These are phyloP conservation scores for Butorides virescens DNA, from an alignment of 2,113 vertebrate species.

Conservation along the genomic window DNA sequence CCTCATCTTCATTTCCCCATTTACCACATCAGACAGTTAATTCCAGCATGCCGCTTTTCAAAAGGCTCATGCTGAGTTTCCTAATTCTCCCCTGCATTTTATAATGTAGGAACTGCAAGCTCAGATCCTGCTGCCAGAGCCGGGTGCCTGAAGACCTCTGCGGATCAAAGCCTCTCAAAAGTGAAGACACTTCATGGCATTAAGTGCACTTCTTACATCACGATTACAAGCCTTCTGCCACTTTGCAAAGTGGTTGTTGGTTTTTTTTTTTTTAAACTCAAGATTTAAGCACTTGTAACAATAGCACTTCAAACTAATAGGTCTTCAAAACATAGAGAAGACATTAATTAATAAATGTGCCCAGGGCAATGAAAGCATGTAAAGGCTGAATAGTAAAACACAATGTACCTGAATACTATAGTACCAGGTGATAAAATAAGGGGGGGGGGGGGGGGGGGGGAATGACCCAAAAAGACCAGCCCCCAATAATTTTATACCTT, in stretches of 20 bases:
- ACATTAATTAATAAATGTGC: neutral
- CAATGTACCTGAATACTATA: neutral
- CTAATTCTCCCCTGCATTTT: neutral
- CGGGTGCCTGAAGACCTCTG: neutral
- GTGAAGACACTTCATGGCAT: neutral
- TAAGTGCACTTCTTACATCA: neutral
- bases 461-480: neutral
- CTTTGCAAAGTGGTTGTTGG: neutral
- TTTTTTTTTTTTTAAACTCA: neutral
- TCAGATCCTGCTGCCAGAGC: neutral
- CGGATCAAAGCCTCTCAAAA: neutral
- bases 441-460: too few species aligned
- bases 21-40: neutral
- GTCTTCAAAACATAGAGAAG: neutral
- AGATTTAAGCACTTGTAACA: neutral
- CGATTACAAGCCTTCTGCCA: neutral
- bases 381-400: neutral
- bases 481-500: neutral
- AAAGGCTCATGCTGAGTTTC: neutral
- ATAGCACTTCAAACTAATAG: neutral
- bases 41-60: neutral
- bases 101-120: neutral
- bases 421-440: neutral
- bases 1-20: neutral
- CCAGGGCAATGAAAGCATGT: neutral